A percentile compares a stretch with the other conserved stretches of the same genome.
phyloP scores from a whole-genome alignment of 2,113 vertebrate species.

The Danionella cerebrum region DNA sequence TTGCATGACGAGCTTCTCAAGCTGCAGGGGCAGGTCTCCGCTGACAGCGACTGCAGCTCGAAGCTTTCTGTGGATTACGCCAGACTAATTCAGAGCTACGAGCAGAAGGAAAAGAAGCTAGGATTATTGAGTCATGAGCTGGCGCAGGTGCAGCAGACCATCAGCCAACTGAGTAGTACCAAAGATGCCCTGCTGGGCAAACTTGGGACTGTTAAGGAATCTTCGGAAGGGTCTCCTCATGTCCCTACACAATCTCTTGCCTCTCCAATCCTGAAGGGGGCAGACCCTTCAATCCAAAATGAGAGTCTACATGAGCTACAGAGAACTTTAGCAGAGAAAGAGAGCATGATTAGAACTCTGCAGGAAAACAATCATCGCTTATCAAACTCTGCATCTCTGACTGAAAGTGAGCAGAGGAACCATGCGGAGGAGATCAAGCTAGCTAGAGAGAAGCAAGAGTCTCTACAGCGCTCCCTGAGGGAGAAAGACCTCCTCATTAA shows the following conservation, averaged over 20 bases:
- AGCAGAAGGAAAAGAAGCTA: conserved; percentile 83
- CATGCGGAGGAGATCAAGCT: conserved; percentile 72
- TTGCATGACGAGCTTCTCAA: conserved; percentile 87
- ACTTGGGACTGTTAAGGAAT: conserved; percentile 70
- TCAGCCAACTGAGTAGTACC: conserved; percentile 81
- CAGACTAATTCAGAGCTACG: conserved; percentile 86
- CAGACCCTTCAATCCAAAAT: conserved; percentile 25
- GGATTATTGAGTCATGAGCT: conserved; percentile 80
- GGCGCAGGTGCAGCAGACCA: conserved; percentile 83
- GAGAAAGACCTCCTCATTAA: conserved; percentile 96
- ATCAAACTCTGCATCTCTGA: conserved; percentile 72
- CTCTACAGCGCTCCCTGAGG: conserved; percentile 77
- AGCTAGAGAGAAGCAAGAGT: conserved; percentile 71
- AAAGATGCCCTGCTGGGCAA: conserved; percentile 84
- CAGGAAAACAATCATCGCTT: conserved; percentile 88
- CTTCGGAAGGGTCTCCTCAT: conserved; percentile 31
- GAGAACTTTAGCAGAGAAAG: conserved; percentile 70
- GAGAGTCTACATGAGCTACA: conserved; percentile 60
- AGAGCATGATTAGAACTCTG: conserved; percentile 74
- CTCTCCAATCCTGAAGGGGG: background rate
- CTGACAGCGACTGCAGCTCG: conserved; percentile 81
- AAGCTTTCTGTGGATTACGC: conserved; percentile 83
- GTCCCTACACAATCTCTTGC: conserved; percentile 10
- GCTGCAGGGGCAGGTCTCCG: conserved; percentile 79
- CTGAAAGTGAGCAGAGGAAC: conserved; percentile 69